These are phyloP conservation scores for Machimus atricapillus DNA, from an alignment of 2,888 invertebrate genomes.

Conservation along the genomic window DNA sequence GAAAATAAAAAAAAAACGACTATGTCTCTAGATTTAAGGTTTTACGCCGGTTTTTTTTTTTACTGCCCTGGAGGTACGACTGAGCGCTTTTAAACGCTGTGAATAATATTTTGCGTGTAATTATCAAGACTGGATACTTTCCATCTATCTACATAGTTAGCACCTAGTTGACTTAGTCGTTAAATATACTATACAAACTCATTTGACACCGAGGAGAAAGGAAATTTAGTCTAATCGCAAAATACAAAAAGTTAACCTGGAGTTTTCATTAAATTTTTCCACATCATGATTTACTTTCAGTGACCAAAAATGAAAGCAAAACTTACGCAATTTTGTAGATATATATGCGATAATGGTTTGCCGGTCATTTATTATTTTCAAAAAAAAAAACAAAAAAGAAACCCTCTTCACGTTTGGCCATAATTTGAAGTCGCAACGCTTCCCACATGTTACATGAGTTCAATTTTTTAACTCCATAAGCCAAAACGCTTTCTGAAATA, in stretches of 20 bases:
- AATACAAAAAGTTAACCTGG: neutral
- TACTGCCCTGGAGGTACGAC: neutral
- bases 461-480: neutral
- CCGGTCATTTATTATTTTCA: neutral
- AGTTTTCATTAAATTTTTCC: neutral
- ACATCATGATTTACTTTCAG: neutral
- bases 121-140: neutral
- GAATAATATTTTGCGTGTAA: neutral
- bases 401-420: neutral
- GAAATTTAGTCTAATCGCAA: neutral
- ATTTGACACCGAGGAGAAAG: neutral
- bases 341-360: neutral
- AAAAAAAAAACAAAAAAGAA: neutral
- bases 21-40: neutral
- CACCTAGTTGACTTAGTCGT: neutral
- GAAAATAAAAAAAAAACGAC: neutral
- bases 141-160: neutral
- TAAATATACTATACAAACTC: neutral
- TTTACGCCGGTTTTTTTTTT: neutral
- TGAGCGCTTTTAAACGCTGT: neutral
- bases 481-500: neutral
- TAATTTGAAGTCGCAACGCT: neutral
- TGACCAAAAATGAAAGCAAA: neutral
- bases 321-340: neutral
- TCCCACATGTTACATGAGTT: neutral